Conservation (phyloP, 1,140 invertebrate genomes). For the Drosophila biarmipes region DNA sequence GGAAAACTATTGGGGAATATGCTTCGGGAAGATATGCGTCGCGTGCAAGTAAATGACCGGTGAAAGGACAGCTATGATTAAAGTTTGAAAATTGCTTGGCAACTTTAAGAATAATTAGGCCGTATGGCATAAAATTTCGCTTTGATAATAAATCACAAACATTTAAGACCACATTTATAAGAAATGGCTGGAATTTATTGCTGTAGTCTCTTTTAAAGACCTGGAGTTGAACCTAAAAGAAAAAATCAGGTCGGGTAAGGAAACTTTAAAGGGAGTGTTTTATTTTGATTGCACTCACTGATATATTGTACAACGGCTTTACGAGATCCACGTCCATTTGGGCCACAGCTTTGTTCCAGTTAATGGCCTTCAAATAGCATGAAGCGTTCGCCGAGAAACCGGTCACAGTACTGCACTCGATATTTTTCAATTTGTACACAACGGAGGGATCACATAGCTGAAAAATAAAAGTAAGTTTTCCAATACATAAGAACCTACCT, state of each 20-base stretch:
- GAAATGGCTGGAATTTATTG: slow-evolving; percentile 55
- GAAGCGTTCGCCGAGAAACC: slow-evolving; percentile 5
- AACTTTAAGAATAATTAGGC: not conserved
- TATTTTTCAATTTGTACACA: slow-evolving; percentile 47
- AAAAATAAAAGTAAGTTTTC: not conserved
- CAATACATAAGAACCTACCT: not conserved
- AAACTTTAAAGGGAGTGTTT: too few relatives aligned
- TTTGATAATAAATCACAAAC: slow-evolving; percentile 22
- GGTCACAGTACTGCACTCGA: slow-evolving; percentile 11
- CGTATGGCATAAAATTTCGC: slow-evolving; percentile 23
- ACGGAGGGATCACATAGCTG: slow-evolving; percentile 20
- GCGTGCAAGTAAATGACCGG: slow-evolving; percentile 25
- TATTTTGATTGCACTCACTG: slow-evolving; percentile 17
- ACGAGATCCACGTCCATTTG: slow-evolving; percentile 45
- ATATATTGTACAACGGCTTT: slow-evolving; percentile 17
- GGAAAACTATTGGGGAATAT: slow-evolving; percentile 11
- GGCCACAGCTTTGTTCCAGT: slow-evolving; percentile 44
- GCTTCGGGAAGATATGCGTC: slow-evolving; percentile 18
- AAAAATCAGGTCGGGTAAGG: too few relatives aligned
- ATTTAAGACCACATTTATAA: slow-evolving; percentile 30
- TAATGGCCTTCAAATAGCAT: slow-evolving; percentile 35
- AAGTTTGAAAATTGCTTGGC: slow-evolving; percentile 23
- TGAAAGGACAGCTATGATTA: slow-evolving; percentile 46
- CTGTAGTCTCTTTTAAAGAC: slow-evolving; percentile 36
- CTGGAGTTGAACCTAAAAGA: slow-evolving; percentile 6